Evolutionary conservation across 2,797 vertebrate species (phyloP), one percentile per base, ranked within the genome.

Genomic region (Sebastes jordani): DNA sequence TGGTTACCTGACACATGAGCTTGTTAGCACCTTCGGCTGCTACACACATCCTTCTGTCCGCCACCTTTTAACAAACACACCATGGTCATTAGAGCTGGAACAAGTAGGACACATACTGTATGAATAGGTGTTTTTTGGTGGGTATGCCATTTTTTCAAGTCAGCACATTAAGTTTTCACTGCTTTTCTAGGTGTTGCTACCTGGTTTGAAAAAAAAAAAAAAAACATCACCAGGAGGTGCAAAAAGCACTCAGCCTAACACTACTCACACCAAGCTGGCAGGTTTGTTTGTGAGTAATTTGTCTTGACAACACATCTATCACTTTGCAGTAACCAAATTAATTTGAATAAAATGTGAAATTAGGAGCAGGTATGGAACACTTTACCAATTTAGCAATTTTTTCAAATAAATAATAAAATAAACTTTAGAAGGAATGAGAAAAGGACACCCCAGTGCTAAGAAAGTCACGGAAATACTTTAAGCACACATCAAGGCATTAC

Each of bases 11-110:
- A 59, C 42, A 30, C 68, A 2, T 20, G 56, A 65, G 65, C 82
- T 79, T 73, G 38, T 85, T 84, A 83, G 68, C 76, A 59, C 71
- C 54, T 69, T 22, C 18, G 3, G 5, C 5, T 62, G 30, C 29
- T 36, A 9, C 11, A 23, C 63, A 68, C 59, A n/a, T 4, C 18
- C 76, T 52, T 56, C 54, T 42, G 65, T 68, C 80, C 83, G 72
- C 5, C 68, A 76, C 56, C 10, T 82, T 83, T 76, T 11, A 18
- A n/a, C 13, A 59, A 61, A 74, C 55, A 58, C 56, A 56, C 49
- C 13, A 3, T 30, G 23, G 74, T 55, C 34, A 69, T 83, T 76
- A 64, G 34, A 55, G 58, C 29, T 6, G 22, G 3, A 59, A 22
- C 55, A 62, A 64, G 59, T 7, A n/a, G 13, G 42, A 55, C 46